phyloP scores from a whole-genome alignment of 2,888 invertebrate species.

The Blomia tropicalis region DNA sequence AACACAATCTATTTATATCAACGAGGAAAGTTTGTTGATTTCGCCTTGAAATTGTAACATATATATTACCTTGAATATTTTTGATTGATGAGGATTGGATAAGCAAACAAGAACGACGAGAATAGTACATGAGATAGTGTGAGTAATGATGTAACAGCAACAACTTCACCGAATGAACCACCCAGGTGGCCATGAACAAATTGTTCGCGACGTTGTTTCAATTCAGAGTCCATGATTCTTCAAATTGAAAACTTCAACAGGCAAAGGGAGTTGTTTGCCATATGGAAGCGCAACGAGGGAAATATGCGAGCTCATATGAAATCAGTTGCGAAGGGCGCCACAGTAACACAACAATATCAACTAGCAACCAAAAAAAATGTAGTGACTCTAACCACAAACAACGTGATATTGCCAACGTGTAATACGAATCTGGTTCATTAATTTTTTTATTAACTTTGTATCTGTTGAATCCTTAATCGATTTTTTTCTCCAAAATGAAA shows the following conservation, averaged over 20 bases:
- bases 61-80: slow-evolving; percentile 3
- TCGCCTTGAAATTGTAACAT: background rate
- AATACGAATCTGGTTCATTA: no score
- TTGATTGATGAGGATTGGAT: slow-evolving; percentile 7
- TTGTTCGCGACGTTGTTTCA: slow-evolving; percentile 10
- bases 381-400: no score
- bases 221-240: slow-evolving; percentile 2
- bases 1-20: background rate
- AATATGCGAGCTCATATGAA: no score
- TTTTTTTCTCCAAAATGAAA: slow-evolving; percentile 33
- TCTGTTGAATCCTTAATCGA: no score
- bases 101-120: slow-evolving; percentile 7
- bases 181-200: slow-evolving; percentile 18
- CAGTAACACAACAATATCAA: no score
- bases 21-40: background rate
- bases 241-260: background rate
- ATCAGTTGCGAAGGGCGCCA: no score
- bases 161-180: background rate
- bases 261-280: no score
- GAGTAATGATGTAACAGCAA: slow-evolving; percentile 4
- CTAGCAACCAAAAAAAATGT: no score
- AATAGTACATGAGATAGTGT: slow-evolving; percentile 17
- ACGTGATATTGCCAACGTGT: no score
- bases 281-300: no score
- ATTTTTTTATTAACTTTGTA: no score